Evolutionary conservation across 2,113 vertebrate genomes (phyloP), one percentile per base, ranked within the genome.

Genomic region (Cyprinodon variegatus): DNA sequence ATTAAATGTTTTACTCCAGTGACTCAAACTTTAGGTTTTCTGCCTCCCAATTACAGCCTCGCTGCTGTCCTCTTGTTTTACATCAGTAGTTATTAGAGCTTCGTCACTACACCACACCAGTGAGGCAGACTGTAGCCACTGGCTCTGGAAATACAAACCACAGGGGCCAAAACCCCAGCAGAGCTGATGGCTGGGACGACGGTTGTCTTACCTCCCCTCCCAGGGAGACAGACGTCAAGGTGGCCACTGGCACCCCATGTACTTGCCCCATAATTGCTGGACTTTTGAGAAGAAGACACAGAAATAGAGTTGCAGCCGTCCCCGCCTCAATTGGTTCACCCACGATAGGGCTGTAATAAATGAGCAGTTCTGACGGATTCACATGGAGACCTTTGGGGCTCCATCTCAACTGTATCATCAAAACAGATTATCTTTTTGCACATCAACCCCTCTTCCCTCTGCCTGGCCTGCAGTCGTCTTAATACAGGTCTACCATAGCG

Each of bases 341-440:
- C 94, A 93, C 89, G 91, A 92, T 90, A 61, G 91, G 91, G 92
- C 92, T 94, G 93, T 93, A 93, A 93, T 94, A 94, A 94, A 94
- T 89, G 92, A 93, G 92, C 77, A 91, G 90, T 89, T 89, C 81
- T 88, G 88, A 92, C 79, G 88, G 86, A 81, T 93, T 95, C 93
- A 93, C 94, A 92, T 94, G 93, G 92, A 93, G 90, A 82, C 92
- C 93, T 85, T 94, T 93, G 93, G 79, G 81, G 88, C 90, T 88
- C 84, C 86, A 10, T 76, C 67, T 79, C 88, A 76, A 82, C 85
- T 86, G 85, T 88, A 90, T 88, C 90, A 77, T 85, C 63, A 61
- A 90, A 85, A 82, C 90, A 90, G 88, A 81, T 86, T 91, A 91
- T 92, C 90, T 84, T 89, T 83, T 90, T 89, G 74, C 91, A 87